These are phyloP conservation scores for Mesoclemmys tuberculata DNA, from an alignment of 2,113 vertebrate genomes.

Conservation along the genomic window DNA sequence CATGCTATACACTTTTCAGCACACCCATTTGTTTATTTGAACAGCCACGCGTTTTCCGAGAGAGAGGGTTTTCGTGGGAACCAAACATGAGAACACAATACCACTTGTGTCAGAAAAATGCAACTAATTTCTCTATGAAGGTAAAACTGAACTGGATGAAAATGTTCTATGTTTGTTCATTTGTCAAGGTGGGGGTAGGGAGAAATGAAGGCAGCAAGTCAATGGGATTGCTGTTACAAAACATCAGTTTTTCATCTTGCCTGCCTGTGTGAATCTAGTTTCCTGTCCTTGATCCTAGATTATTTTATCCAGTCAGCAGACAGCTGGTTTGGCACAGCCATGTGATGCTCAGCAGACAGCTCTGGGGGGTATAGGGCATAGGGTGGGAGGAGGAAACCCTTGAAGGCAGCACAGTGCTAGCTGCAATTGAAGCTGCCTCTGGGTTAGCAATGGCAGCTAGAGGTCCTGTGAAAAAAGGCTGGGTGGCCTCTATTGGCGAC, in stretches of 20 bases:
- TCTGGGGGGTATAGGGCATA: not conserved
- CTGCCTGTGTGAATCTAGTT: constrained; percentile 46
- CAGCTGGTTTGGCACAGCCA: constrained; percentile 62
- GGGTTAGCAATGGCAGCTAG: constrained; percentile 71
- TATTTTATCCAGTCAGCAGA: constrained; percentile 58
- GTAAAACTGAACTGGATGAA: not conserved
- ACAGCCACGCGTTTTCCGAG: accelerated
- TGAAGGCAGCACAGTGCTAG: not conserved
- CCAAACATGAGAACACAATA: not conserved
- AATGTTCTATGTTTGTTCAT: not conserved
- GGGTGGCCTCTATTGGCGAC: constrained; percentile 73
- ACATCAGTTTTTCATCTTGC: constrained; percentile 58
- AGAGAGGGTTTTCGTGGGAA: not conserved
- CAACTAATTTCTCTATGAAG: not conserved
- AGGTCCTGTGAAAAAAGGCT: constrained; percentile 81
- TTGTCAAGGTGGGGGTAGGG: not conserved
- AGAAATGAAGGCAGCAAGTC: not conserved
- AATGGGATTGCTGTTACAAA: not conserved
- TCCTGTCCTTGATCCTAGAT: constrained; percentile 72
- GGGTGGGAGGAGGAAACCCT: not conserved
- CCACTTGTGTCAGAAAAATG: not conserved
- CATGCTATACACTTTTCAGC: not conserved
- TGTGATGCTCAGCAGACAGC: not conserved
- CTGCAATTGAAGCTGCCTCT: constrained; percentile 20
- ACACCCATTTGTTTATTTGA: not conserved